Evolutionary conservation across 2,113 vertebrate species (phyloP).

Genomic region (Phyllopteryx taeniolatus): DNA sequence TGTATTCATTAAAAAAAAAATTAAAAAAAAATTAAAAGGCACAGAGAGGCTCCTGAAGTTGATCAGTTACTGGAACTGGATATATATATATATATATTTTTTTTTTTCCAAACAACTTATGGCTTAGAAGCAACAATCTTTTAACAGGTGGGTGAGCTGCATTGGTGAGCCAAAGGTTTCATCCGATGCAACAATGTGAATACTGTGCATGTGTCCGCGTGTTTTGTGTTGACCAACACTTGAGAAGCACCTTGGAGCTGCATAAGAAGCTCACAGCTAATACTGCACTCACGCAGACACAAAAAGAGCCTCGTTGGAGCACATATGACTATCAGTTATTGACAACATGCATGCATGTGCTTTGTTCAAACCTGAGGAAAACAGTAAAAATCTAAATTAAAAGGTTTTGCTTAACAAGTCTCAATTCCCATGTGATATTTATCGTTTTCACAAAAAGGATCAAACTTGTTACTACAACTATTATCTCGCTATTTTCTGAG

Average conservation of each 20-base stretch:
- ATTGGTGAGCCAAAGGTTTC: constrained; percentile 8
- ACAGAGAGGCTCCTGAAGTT: constrained; percentile 2
- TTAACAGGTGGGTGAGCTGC: constrained; percentile 1
- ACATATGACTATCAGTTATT: not conserved
- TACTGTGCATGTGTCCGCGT: not conserved
- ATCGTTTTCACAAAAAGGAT: not conserved
- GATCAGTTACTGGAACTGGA: not conserved
- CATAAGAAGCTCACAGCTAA: constrained; percentile 4
- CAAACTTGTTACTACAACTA: constrained; percentile 1
- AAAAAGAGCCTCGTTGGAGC: constrained; percentile 27
- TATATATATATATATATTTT: not conserved
- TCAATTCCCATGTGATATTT: constrained; percentile 2
- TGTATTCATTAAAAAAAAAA: not conserved
- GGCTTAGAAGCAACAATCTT: not conserved
- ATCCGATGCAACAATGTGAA: not conserved
- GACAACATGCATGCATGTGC: not conserved
- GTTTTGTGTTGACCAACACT: not conserved
- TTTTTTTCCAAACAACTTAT: not conserved
- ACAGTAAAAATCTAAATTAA: not conserved
- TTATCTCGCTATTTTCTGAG: not conserved
- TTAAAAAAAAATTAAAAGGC: constrained; percentile 30
- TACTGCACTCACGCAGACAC: not conserved
- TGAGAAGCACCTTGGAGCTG: constrained; percentile 37
- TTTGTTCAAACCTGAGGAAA: constrained; percentile 45
- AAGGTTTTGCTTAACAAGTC: not conserved